Evolutionary conservation across 2,113 vertebrate species (phyloP), one percentile per base, ranked within the genome.

Genomic region (Pontoporia blainvillei): DNA sequence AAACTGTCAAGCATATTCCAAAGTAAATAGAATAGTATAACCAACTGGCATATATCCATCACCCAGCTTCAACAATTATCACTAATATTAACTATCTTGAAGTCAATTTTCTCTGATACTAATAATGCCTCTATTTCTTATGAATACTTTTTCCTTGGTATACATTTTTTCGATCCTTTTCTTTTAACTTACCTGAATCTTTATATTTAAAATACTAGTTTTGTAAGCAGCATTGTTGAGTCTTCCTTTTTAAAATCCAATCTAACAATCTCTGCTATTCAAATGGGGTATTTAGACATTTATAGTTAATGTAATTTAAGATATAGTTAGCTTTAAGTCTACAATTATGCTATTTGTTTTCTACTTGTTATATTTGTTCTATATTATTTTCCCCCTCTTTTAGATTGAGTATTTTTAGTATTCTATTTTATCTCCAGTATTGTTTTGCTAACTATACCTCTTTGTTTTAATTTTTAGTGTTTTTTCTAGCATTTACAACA

Each of bases 331-430:
- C 34, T 79, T 86, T 90, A 78, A 83, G 66, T 41, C 64, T 96
- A 81, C n/a, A 9, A 54, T 86, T 90, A 86, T 86, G 14, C 75
- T 75, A 23, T 79, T 92, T 79, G 52, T 96, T 84, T 96, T 94
- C 52, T 95, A 6, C 64, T 61, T 94, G 52, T 75, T 64, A 57
- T 5, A 23, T 39, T 14, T 69, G 17, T 69, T 79, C 46, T 64
- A 71, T 67, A 17, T 54, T 52, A 15, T 49, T 87, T 85, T 54
- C n/a, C 1, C 31, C 12, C 25, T 76, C 59, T 90, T 76, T 66
- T 92, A 76, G 14, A n/a, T 78, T 59, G 41, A 44, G 36, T 21
- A 36, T 76, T 67, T 86, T 82, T 46, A 85, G 36, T 69, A 54
- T 93, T 95, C 25, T 10, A 21, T 27, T 82, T 90, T n/a, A 62